Percentiles rank a stretch among this genome's conserved stretches.
Evolutionary conservation across 35 echinoderm and acorn worm genomes (phyloP).

Genomic region (Apostichopus japonicus): DNA sequence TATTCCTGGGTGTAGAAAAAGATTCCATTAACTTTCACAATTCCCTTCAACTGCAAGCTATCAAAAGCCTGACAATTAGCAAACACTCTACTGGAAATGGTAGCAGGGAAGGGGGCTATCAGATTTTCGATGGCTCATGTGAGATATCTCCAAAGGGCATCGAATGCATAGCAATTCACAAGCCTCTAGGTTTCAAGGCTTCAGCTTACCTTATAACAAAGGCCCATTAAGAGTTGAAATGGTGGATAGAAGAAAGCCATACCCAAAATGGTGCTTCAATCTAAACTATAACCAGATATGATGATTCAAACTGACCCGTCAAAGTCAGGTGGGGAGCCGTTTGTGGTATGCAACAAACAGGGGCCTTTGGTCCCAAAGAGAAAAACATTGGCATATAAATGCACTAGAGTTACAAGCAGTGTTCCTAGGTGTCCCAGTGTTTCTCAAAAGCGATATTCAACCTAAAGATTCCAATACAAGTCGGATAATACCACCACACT

Average conservation of each 20-base stretch:
- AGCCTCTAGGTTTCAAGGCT: background rate
- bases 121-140: slow-evolving; percentile 25
- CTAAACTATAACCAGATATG: background rate
- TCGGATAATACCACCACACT: too few species aligned
- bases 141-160: slow-evolving; percentile 25
- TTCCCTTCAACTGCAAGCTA: background rate
- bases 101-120: slow-evolving; percentile 1
- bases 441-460: too few species aligned
- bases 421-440: too few species aligned
- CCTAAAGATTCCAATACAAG: too few species aligned
- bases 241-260: slow-evolving; percentile 16
- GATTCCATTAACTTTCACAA: too few species aligned
- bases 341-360: background rate
- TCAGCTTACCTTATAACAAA: background rate
- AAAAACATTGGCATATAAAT: slow-evolving; percentile 26
- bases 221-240: slow-evolving; percentile 7
- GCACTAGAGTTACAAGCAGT: slow-evolving; percentile 9
- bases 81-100: slow-evolving; percentile 4
- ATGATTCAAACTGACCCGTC: slow-evolving; percentile 24
- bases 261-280: slow-evolving; percentile 6
- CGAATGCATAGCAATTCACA: background rate
- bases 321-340: background rate
- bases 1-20: too few species aligned
- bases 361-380: slow-evolving; percentile 5
- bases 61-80: background rate